phyloP scores from a whole-genome alignment of 2,888 invertebrate species.

The Habroteleia sp. region DNA sequence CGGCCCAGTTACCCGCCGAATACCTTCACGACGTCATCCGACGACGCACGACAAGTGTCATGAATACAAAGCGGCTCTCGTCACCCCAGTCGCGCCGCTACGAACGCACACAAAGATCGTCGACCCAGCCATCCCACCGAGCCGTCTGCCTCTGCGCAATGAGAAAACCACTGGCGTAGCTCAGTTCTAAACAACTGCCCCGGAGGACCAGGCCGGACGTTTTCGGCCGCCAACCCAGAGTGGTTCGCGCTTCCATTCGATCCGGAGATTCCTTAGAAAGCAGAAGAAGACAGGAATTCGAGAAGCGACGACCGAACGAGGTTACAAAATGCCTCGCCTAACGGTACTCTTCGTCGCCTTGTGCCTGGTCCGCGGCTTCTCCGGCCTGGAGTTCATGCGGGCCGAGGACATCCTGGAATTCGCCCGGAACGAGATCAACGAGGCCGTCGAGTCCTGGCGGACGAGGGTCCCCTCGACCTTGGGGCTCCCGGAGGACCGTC shows the following conservation, averaged over 20 bases:
- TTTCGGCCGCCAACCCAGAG: background rate
- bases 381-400: conserved; percentile 66
- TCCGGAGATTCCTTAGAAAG: too few species aligned
- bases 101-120: conserved; percentile 54
- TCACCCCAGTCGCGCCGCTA: conserved; percentile 23
- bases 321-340: conserved; percentile 38
- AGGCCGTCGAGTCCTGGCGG: conserved; percentile 71
- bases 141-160: conserved; percentile 50
- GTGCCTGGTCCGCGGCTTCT: conserved; percentile 12
- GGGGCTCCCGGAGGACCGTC: conserved; percentile 76
- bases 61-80: conserved; percentile 42
- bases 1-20: conserved; percentile 39
- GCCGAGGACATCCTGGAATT: conserved; percentile 72
- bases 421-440: conserved; percentile 67
- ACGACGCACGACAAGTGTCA: conserved; percentile 36
- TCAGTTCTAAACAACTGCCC: conserved; percentile 33
- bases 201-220: background rate
- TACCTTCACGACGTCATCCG: conserved; percentile 28
- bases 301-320: conserved; percentile 1
- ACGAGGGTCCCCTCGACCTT: conserved; percentile 66
- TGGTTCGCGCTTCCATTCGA: too few species aligned
- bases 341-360: conserved; percentile 22
- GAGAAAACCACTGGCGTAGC: conserved; percentile 15
- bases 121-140: conserved; percentile 48
- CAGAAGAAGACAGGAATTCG: too few species aligned